Conservation (phyloP, 2,888 invertebrate species). For the Heliconius charithonia region DNA sequence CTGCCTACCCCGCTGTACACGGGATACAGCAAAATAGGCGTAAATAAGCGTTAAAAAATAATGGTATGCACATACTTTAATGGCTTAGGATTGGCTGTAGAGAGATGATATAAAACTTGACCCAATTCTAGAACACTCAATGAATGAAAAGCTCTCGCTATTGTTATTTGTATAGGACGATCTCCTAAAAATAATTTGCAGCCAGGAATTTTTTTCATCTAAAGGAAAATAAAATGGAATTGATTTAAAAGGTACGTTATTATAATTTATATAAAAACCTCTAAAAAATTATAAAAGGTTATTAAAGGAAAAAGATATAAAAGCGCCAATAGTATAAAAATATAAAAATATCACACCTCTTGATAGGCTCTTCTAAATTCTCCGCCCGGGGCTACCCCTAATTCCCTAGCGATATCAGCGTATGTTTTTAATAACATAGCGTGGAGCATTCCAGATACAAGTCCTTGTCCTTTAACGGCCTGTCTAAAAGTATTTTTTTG, state of each 20-base stretch:
- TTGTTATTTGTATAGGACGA: conserved; percentile 77
- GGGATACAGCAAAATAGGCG: no score
- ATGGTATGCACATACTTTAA: conserved; percentile 61
- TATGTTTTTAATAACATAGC: conserved; percentile 79
- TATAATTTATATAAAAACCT: no score
- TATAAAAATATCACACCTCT: conserved; percentile 58
- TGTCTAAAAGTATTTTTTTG: conserved; percentile 54
- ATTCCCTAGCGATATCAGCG: conserved; percentile 77
- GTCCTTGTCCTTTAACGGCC: conserved; percentile 74
- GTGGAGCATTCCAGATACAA: conserved; percentile 77
- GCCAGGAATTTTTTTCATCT: conserved; percentile 80
- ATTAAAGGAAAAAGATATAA: no score
- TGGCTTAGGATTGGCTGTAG: conserved; percentile 71
- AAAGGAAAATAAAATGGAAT: conserved; percentile 44
- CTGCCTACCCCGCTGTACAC: no score
- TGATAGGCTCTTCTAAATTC: conserved; percentile 79
- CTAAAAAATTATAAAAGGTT: no score
- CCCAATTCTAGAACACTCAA: conserved; percentile 73
- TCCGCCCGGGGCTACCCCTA: conserved; percentile 79
- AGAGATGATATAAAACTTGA: conserved; percentile 76
- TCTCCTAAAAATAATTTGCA: conserved; percentile 79
- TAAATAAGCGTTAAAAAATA: no score
- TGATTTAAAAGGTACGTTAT: background rate
- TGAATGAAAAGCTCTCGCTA: conserved; percentile 77
- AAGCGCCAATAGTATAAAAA: background rate